phyloP scores from a whole-genome alignment of 2,113 vertebrate species.

The Apodemus sylvaticus region DNA sequence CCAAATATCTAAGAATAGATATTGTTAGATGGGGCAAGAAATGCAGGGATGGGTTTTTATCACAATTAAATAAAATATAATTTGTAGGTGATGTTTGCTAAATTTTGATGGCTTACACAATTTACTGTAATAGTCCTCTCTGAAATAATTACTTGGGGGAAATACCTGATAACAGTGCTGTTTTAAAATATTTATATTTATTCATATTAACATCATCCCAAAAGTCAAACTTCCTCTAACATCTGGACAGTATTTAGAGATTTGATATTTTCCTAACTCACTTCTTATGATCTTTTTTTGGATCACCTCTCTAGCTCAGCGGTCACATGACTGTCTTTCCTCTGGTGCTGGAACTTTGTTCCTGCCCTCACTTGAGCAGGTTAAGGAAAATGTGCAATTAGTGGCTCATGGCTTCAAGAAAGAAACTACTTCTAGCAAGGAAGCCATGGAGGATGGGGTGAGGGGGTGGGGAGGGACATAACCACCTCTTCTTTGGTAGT shows the following conservation, averaged over 20 bases:
- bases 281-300: not conserved
- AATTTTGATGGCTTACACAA: conserved; percentile 20
- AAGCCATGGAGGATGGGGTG: not conserved
- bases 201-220: not conserved
- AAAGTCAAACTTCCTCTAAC: not conserved
- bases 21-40: not conserved
- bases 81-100: not conserved
- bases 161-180: not conserved
- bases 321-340: not conserved
- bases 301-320: not conserved
- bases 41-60: not conserved
- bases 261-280: not conserved
- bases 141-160: not conserved
- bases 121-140: not conserved
- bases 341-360: not conserved
- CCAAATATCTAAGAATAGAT: not conserved
- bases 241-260: not conserved
- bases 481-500: not conserved
- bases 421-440: not conserved
- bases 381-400: not conserved
- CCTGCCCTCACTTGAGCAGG: not conserved
- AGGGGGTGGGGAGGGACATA: not conserved
- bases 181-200: not conserved
- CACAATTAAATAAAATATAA: not conserved
- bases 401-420: not conserved